Base-by-base conservation (phyloP, 2,888 invertebrate genomes). In the Rhodophaea formosa region DNA sequence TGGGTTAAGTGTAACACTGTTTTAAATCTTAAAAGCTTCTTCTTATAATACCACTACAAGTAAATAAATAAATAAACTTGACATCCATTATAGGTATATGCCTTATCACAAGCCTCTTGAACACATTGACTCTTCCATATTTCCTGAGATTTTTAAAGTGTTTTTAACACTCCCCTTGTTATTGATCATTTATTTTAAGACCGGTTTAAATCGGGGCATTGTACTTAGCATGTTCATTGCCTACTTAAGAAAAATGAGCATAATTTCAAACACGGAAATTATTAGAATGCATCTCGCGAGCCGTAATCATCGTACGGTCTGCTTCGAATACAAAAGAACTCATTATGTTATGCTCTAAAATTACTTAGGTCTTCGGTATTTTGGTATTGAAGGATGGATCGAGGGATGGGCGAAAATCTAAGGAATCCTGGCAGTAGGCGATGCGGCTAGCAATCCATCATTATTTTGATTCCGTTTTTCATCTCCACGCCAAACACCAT, bases 251-350 rank as follows among this genome's bases (percentile, higher is more conserved):
- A 43, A 15, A 44, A 23, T 52, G 3, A 29, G 52, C 46, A 53
- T 56, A 23, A 49, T 53, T 53, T 47, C 56, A 52, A 52, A 60
- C 46, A 30, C 60, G 57, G 60, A 60, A 60, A 57, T 55, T 51
- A 55, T 60, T 55, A 51, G 44, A 57, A 59, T 54, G 51, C 54
- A 45, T 42, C 47, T 30, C 53, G 43, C 23, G 29, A 8, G 14
- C 53, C n/a, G 39, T 30, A 12, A 32, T 52, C 54, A 49, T 23
- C 15, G 17, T 17, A 51, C 51, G 35, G n/a, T n/a, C 12, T 43
- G 42, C n/a, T 53, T 14, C 10, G 53, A 53, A 53, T 53, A 30
- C 15, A 53, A 53, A n/a, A 53, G 15, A 7, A 53, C 16, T 35
- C 8, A 12, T 44, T 15, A 10, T 7, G 8, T 53, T 15, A 15